These are phyloP conservation scores for Cacoxenus indagator DNA, from an alignment of 2,888 invertebrate species.

Conservation along the genomic window DNA sequence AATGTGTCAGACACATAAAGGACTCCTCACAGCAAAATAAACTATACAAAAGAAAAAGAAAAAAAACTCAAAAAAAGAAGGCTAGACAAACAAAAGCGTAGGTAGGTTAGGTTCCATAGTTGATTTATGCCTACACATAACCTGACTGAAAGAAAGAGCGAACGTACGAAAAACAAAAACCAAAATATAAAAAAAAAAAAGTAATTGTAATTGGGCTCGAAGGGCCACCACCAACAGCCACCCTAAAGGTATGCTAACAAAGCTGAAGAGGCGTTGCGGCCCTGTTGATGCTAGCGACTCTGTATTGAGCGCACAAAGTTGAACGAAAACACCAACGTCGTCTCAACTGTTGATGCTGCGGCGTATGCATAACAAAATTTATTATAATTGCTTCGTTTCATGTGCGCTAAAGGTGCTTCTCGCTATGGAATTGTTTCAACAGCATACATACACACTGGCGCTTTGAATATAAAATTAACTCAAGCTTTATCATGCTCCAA, in stretches of 20 bases:
- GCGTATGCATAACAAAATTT: neutral
- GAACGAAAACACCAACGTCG: no score
- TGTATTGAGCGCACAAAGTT: no score
- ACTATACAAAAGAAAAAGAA: neutral
- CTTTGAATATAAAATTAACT: no score
- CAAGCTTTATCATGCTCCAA: no score
- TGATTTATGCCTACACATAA: no score
- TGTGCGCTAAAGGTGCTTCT: neutral
- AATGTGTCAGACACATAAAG: constrained; percentile 26
- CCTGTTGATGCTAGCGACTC: no score
- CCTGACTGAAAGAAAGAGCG: no score
- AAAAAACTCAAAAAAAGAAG: no score
- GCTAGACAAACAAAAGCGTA: no score
- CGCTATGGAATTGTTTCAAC: constrained; percentile 14
- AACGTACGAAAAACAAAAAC: no score
- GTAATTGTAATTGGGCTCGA: constrained; percentile 2
- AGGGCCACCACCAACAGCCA: neutral
- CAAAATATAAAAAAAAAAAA: neutral
- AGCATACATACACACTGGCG: constrained; percentile 19
- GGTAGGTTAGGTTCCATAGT: no score
- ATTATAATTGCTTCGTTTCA: constrained; percentile 10
- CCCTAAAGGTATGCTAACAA: neutral
- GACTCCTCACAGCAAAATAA: constrained; percentile 8
- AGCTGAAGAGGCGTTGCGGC: no score
- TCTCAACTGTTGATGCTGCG: neutral